Evolutionary conservation across 64 coral and sea anemone species (phyloP), one percentile per base, ranked within the genome.

Genomic region (Montipora cactus): DNA sequence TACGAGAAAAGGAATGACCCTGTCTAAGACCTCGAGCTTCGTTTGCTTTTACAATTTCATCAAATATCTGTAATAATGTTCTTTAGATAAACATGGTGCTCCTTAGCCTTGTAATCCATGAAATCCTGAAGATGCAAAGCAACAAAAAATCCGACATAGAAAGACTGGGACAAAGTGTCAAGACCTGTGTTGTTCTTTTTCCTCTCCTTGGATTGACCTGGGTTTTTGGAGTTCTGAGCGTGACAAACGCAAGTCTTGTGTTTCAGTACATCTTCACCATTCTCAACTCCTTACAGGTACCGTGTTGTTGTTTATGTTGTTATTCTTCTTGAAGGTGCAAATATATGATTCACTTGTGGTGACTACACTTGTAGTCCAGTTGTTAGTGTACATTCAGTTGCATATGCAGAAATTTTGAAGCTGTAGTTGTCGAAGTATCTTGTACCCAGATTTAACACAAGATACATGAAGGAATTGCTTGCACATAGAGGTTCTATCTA

Each of bases 191-290:
- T n/a, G 61, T 87, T 4, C 37, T 93, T 23, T 81, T 59, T 58
- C 90, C 90, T 61, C 72, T 92, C 10, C 81, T 92, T 45, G 90
- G 90, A 62, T 4, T 92, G 53, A 92, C 90, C 5, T 92, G 90
- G 90, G 28, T 85, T 37, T 84, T 84, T 67, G 80, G 90, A 47
- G 2, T 91, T 9, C 69, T 91, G 8, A 82, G 66, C 18, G 79
- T 91, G 19, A 91, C 90, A 0, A 55, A 93, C 23, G 74, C 91
- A 12, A 46, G 83, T 19, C 74, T 93, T 67, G 83, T 62, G 8
- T 93, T 93, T 59, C 91, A 93, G 75, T 93, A 93, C 83, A 87
- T 93, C 22, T 93, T 93, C 46, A 93, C 91, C 4, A 93, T 93
- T 23, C 74, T 93, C 58, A 93, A 93, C 74, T 93, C 91, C 4